Conservation (phyloP, 2,113 vertebrate species). For the Guaruba guarouba region DNA sequence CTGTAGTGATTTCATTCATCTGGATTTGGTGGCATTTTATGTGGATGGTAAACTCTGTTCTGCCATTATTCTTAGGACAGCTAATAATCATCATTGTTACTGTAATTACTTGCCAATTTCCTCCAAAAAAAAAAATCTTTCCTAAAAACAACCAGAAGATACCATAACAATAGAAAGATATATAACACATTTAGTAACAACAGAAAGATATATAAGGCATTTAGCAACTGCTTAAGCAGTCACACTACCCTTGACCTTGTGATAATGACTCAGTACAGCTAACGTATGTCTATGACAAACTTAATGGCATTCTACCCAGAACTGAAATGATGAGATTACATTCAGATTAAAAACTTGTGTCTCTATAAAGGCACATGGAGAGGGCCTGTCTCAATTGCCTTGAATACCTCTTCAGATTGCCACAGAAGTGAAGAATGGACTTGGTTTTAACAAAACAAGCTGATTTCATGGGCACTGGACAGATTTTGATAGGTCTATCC, state of each 20-base stretch:
- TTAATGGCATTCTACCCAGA: background rate
- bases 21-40: background rate
- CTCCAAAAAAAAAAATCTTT: background rate
- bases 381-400: background rate
- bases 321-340: background rate
- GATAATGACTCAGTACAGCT: background rate
- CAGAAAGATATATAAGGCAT: background rate
- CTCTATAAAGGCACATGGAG: background rate
- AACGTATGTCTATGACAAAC: background rate
- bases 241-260: background rate
- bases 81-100: background rate
- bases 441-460: background rate
- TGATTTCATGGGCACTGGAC: background rate
- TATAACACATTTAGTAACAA: background rate
- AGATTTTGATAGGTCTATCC: background rate
- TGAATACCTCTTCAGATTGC: background rate
- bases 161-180: background rate
- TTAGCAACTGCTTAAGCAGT: background rate
- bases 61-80: background rate
- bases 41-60: background rate
- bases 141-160: background rate
- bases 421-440: background rate
- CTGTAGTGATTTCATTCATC: background rate
- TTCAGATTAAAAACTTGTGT: background rate
- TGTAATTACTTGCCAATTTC: constrained; percentile 20